A percentile compares a stretch with the other conserved stretches of the same genome.
Evolutionary conservation across 53 echinoderm and acorn worm genomes (phyloP).

Genomic region (Echinarachnius parma): DNA sequence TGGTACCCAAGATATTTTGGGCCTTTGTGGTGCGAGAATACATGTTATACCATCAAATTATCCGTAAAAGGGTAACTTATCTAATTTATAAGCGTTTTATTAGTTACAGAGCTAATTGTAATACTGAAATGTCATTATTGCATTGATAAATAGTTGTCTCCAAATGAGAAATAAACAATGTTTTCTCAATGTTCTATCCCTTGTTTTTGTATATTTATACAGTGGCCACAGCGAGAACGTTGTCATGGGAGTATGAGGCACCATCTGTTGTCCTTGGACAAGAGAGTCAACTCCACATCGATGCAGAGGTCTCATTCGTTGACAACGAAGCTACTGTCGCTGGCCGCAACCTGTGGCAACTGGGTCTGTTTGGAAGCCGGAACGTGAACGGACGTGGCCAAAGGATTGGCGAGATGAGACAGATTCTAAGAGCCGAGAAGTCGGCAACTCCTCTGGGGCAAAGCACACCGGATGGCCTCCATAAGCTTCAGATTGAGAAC

Average conservation of each 20-base stretch:
- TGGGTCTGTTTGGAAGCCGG: conserved; percentile 81
- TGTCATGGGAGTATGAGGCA: conserved; percentile 72
- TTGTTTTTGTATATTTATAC: not conserved
- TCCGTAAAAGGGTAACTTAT: no score
- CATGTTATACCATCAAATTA: no score
- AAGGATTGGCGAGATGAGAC: conserved; percentile 50
- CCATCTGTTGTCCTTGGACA: conserved; percentile 64
- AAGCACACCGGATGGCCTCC: conserved; percentile 19
- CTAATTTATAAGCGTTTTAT: no score
- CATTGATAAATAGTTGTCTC: no score
- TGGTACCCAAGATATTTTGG: no score
- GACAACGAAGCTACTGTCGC: conserved; percentile 59
- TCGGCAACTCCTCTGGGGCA: conserved; percentile 44
- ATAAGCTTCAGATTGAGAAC: conserved; percentile 55
- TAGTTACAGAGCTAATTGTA: no score
- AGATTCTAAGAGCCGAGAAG: conserved; percentile 53
- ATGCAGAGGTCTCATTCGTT: conserved; percentile 53
- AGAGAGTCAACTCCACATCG: conserved; percentile 55
- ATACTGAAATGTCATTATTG: no score
- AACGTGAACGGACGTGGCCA: conserved; percentile 55
- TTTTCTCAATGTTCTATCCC: no score
- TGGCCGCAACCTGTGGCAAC: conserved; percentile 76
- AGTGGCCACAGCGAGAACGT: conserved; percentile 64
- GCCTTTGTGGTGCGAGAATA: no score
- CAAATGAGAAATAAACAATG: no score